phyloP scores from a whole-genome alignment of 1,140 invertebrate species.

The Wiebesia pumilae region DNA sequence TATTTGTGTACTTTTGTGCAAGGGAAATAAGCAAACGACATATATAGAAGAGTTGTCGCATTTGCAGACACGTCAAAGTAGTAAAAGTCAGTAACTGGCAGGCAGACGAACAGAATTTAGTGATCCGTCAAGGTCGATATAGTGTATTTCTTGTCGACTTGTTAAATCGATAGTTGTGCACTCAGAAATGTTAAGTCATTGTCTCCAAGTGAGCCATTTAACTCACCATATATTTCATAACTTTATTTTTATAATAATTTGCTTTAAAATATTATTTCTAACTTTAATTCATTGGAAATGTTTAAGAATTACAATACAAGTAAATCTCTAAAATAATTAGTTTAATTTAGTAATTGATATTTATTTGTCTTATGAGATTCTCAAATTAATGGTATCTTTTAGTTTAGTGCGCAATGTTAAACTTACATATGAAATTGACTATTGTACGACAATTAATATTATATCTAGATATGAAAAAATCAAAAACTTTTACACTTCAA shows the following conservation, averaged over 20 bases:
- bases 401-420: no score
- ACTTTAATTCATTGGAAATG: no score
- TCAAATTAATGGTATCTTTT: no score
- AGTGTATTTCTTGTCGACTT: constrained; percentile 1
- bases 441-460: no score
- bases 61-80: neutral
- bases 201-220: neutral
- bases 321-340: neutral
- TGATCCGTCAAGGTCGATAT: neutral
- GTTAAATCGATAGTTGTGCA: constrained; percentile 12
- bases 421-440: no score
- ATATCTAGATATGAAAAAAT: no score
- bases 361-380: neutral
- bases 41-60: neutral
- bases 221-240: neutral
- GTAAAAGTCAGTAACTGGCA: neutral
- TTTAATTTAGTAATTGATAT: neutral
- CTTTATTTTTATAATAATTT: neutral
- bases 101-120: neutral
- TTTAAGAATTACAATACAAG: no score
- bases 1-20: neutral
- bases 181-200: constrained; percentile 15
- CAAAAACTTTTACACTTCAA: no score
- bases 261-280: neutral
- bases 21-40: neutral